phyloP scores from a whole-genome alignment of 64 coral and sea anemone species.

The Trachythela sp. region DNA sequence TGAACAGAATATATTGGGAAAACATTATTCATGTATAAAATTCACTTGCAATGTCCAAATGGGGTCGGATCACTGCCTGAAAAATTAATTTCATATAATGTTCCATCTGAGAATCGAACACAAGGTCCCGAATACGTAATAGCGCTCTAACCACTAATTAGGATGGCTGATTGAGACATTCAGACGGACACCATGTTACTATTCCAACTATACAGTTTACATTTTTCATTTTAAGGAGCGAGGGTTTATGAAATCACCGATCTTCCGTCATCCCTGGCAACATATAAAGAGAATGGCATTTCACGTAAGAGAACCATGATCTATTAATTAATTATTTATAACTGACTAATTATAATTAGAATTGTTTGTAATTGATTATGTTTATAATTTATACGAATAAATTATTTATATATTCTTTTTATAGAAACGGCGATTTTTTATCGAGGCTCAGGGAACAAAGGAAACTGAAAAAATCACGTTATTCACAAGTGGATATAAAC shows the following conservation, averaged over 20 bases:
- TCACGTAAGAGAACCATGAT: slow-evolving; percentile 47
- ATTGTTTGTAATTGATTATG: not conserved
- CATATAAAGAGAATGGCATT: slow-evolving; percentile 95
- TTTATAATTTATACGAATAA: not conserved
- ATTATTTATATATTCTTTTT: not conserved
- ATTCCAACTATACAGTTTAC: no score
- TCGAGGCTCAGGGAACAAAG: slow-evolving; percentile 83
- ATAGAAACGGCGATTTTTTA: slow-evolving; percentile 85
- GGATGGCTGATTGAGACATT: no score
- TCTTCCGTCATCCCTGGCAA: slow-evolving; percentile 95
- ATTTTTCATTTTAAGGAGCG: slow-evolving; percentile 64
- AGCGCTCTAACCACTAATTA: no score
- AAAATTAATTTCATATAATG: no score
- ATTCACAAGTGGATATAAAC: slow-evolving; percentile 91
- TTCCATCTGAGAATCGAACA: no score
- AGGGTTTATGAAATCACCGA: slow-evolving; percentile 86
- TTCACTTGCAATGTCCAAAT: no score
- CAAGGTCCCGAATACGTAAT: no score
- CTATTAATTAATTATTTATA: no score
- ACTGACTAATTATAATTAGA: not conserved
- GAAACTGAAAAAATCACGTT: slow-evolving; percentile 88
- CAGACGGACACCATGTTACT: no score
- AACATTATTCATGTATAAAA: not conserved
- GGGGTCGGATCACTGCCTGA: no score
- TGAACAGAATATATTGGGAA: not conserved